A percentile compares a stretch with the other conserved stretches of the same genome.
Evolutionary conservation across 2,888 invertebrate species (phyloP).

Genomic region (Zeuzera pyrina): DNA sequence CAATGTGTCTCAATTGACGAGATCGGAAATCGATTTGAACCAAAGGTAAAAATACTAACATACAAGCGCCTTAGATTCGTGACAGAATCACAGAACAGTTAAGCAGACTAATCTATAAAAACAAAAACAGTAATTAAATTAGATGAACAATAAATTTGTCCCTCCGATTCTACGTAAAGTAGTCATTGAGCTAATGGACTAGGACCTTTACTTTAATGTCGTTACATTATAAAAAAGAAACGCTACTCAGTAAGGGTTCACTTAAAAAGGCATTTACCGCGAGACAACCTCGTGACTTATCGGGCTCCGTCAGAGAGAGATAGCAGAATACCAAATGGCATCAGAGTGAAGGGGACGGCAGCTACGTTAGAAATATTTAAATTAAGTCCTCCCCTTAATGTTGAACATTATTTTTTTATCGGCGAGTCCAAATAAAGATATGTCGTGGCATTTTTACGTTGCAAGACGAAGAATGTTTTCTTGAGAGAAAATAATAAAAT

Average conservation of each 20-base stretch:
- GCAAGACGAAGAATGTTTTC: too few species aligned
- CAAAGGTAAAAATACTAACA: too few species aligned
- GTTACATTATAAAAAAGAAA: constrained; percentile 36
- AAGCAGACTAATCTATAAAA: too few species aligned
- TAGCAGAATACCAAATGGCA: constrained; percentile 11
- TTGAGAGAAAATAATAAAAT: too few species aligned
- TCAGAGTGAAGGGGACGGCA: constrained; percentile 24
- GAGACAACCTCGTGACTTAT: constrained; percentile 47
- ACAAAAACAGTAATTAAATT: too few species aligned
- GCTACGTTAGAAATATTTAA: constrained; percentile 58
- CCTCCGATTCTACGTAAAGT: too few species aligned
- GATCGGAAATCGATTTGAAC: too few species aligned
- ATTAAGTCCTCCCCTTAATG: constrained; percentile 65
- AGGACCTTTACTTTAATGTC: constrained; percentile 25
- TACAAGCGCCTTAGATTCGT: too few species aligned
- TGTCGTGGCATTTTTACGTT: too few species aligned
- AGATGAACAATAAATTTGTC: too few species aligned
- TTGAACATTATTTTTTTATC: constrained; percentile 70
- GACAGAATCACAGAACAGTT: too few species aligned
- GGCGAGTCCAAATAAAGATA: constrained; percentile 58
- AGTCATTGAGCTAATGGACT: constrained; percentile 30
- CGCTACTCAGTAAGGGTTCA: constrained; percentile 37
- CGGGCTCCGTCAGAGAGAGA: constrained; percentile 33
- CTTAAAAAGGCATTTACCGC: constrained; percentile 64
- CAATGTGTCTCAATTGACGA: too few species aligned